A percentile compares a stretch with the other conserved stretches of the same genome.
These are phyloP conservation scores for Spialia ferax DNA, from an alignment of 2,888 invertebrate species.

Conservation along the genomic window DNA sequence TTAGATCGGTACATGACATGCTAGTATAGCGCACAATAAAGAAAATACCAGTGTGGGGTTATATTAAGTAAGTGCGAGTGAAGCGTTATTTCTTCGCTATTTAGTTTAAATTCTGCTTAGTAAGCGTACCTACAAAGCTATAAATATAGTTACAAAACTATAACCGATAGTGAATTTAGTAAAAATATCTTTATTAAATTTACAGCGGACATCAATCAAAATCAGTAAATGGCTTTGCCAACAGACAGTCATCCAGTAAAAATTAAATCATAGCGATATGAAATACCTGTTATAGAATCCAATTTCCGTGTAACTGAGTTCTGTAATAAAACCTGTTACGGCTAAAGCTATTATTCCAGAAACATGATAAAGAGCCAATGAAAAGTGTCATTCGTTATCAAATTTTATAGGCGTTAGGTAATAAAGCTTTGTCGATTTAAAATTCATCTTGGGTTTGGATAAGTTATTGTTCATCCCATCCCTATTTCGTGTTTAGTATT, in stretches of 20 bases:
- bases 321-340: constrained; percentile 24
- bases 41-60: no score
- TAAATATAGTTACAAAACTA: no score
- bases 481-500: not conserved
- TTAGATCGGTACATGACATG: no score
- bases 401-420: constrained; percentile 47
- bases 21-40: no score
- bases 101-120: not conserved
- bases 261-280: not conserved
- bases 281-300: constrained; percentile 16
- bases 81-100: no score
- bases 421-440: constrained; percentile 14
- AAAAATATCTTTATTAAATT: not conserved
- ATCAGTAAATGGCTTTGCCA: not conserved
- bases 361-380: constrained; percentile 59
- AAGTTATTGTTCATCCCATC: not conserved
- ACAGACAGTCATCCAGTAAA: not conserved
- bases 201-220: not conserved
- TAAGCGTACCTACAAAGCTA: not conserved
- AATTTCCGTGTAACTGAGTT: constrained; percentile 27
- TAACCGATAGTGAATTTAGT: not conserved
- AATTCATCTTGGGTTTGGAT: not conserved
- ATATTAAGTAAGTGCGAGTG: no score
- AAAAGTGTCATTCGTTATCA: constrained; percentile 53
- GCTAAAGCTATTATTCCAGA: constrained; percentile 17